These are phyloP conservation scores for Acrocephalus scirpaceus DNA, from an alignment of 2,797 vertebrate species.

Conservation along the genomic window DNA sequence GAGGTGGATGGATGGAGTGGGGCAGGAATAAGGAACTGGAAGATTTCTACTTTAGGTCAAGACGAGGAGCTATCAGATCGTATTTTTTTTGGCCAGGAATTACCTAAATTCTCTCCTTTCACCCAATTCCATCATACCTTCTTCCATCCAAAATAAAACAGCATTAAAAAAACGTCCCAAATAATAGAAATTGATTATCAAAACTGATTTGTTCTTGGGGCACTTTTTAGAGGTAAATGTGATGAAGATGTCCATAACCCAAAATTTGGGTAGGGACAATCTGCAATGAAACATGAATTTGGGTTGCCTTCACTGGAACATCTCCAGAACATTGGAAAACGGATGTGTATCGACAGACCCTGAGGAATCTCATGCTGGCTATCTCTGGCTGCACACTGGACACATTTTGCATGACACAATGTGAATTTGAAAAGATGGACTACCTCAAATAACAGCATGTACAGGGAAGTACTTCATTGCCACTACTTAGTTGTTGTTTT, in stretches of 20 bases:
- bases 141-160: background rate
- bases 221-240: background rate
- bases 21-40: background rate
- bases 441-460: background rate
- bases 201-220: background rate
- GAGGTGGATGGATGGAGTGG: background rate
- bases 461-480: background rate
- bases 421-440: background rate
- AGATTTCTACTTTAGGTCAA: background rate
- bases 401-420: background rate
- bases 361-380: background rate
- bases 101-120: background rate
- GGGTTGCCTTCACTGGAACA: background rate
- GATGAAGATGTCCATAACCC: background rate
- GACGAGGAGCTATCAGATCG: background rate
- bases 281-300: background rate
- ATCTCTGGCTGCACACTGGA: background rate
- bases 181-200: background rate
- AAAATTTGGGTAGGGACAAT: background rate
- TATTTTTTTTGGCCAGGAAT: background rate
- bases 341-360: background rate
- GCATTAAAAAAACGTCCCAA: background rate
- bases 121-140: background rate
- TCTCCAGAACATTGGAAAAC: background rate
- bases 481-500: background rate